phyloP scores from a whole-genome alignment of 2,888 invertebrate species.

The Tetranychus piercei region DNA sequence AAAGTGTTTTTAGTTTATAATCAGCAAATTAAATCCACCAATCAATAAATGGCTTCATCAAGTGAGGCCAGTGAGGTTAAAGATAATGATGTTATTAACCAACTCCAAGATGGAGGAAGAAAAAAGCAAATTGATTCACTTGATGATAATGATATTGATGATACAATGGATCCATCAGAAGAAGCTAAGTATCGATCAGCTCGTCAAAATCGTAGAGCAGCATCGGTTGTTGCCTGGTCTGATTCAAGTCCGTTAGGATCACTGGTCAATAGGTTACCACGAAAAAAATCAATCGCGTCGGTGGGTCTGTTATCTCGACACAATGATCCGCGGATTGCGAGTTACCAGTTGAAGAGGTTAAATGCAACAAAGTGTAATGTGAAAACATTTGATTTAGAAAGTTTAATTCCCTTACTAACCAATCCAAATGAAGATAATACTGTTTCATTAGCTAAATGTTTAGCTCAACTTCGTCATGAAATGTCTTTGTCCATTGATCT shows the following conservation, averaged over 20 bases:
- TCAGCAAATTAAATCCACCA: too few species aligned
- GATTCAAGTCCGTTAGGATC: neutral
- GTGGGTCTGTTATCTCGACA: neutral
- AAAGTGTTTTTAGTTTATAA: too few species aligned
- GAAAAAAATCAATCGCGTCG: neutral
- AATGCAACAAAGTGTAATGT: neutral
- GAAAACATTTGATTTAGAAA: neutral
- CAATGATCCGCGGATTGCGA: neutral
- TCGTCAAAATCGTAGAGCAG: neutral
- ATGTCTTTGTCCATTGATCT: neutral
- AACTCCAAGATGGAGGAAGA: neutral
- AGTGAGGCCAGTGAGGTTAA: neutral
- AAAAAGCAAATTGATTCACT: neutral
- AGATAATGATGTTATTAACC: neutral
- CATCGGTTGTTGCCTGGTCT: neutral
- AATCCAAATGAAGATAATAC: slow-evolving; percentile 5
- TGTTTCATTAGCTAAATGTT: neutral
- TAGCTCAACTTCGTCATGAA: slow-evolving; percentile 4
- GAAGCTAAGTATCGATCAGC: neutral
- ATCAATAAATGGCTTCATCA: neutral
- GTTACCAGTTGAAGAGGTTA: neutral
- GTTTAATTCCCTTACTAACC: neutral
- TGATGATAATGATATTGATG: neutral
- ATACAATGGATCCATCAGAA: neutral
- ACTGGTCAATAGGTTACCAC: neutral